Evolutionary conservation across 2,888 invertebrate genomes (phyloP).

Genomic region (Dasypogon diadema): DNA sequence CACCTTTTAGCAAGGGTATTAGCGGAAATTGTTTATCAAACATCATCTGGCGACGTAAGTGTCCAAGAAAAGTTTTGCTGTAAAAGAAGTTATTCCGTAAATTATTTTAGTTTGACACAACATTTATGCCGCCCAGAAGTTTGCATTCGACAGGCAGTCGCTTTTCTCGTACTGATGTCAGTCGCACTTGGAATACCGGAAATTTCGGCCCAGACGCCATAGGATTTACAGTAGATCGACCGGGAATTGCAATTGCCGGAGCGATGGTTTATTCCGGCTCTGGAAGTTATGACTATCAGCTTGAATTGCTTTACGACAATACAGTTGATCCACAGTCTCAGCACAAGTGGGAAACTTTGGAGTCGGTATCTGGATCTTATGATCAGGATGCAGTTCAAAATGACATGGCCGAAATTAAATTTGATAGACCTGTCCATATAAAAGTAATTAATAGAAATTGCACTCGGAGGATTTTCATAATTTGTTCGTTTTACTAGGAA

Average conservation of each 20-base stretch:
- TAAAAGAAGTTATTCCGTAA: too few relatives aligned
- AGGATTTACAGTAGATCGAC: slow-evolving; percentile 91
- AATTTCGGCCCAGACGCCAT: slow-evolving; percentile 97
- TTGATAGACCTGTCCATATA: slow-evolving; percentile 86
- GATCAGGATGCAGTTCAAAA: slow-evolving; percentile 87
- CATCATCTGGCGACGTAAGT: slow-evolving; percentile 79
- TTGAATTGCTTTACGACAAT: slow-evolving; percentile 86
- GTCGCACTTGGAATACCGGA: slow-evolving; percentile 96
- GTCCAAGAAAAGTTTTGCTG: not conserved
- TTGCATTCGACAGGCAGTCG: slow-evolving; percentile 88
- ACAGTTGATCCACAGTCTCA: slow-evolving; percentile 70
- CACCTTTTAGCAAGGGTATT: slow-evolving; percentile 85
- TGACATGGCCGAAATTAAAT: slow-evolving; percentile 91
- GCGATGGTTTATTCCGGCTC: slow-evolving; percentile 91
- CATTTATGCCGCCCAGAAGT: slow-evolving; percentile 74
- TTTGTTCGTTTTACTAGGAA: slow-evolving; percentile 72
- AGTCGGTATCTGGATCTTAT: slow-evolving; percentile 85
- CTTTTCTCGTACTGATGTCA: slow-evolving; percentile 90
- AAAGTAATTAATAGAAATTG: slow-evolving; percentile 73
- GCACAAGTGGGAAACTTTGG: slow-evolving; percentile 90
- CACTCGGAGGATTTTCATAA: slow-evolving; percentile 45
- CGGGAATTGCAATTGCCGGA: slow-evolving; percentile 90
- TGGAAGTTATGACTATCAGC: slow-evolving; percentile 89
- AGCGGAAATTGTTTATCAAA: slow-evolving; percentile 87
- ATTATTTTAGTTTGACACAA: slow-evolving; percentile 64